Evolutionary conservation across 2,113 vertebrate species (phyloP).

Genomic region (Xyliphius kryptos): DNA sequence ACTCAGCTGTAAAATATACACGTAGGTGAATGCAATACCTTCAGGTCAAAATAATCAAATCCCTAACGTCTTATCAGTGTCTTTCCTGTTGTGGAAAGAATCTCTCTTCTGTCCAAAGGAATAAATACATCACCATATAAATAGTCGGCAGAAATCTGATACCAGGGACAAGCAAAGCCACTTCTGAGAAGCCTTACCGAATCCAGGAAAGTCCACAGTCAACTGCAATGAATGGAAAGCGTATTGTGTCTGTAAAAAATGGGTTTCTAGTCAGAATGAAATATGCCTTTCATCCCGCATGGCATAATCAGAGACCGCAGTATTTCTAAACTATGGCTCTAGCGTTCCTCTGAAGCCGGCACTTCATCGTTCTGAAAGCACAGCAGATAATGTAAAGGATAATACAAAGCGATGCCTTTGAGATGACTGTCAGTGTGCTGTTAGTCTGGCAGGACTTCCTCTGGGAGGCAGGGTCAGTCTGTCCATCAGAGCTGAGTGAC

Average conservation of each 20-base stretch:
- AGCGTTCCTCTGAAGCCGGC: conserved; percentile 35
- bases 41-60: conserved; percentile 67
- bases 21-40: conserved; percentile 58
- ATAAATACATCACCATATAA: background rate
- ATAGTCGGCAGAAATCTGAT: conserved; percentile 64
- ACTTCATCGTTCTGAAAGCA: conserved; percentile 41
- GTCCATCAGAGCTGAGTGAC: conserved; percentile 47
- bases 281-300: conserved; percentile 62
- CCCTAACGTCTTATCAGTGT: conserved; percentile 66
- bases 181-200: conserved; percentile 60
- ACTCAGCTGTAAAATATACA: conserved; percentile 55
- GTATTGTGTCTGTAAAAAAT: conserved; percentile 65
- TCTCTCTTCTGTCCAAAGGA: conserved; percentile 54
- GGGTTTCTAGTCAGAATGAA: conserved; percentile 57
- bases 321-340: conserved; percentile 47
- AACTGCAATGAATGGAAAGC: conserved; percentile 66
- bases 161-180: conserved; percentile 60
- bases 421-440: conserved; percentile 46
- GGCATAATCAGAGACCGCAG: conserved; percentile 62
- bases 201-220: conserved; percentile 58
- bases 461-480: conserved; percentile 42
- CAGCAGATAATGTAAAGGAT: conserved; percentile 45
- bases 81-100: conserved; percentile 63
- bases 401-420: conserved; percentile 43
- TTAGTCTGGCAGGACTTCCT: conserved; percentile 43